A percentile compares a stretch with the other conserved stretches of the same genome.
Conservation (phyloP, 92 coral and sea anemone species). For the Porites evermanni region DNA sequence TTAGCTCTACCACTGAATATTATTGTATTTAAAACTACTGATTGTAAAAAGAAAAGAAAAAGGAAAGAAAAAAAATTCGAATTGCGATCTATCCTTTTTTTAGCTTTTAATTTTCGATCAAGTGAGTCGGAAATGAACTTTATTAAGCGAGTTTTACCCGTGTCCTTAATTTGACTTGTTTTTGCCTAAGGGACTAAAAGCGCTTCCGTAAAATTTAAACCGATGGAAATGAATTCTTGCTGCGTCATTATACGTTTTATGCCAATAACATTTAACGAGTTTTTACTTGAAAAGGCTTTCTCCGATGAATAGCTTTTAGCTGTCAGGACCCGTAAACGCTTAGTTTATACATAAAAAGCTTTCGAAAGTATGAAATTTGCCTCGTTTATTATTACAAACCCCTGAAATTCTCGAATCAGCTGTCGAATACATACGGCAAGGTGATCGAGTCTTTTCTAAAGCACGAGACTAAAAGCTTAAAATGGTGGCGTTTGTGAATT, state of each 20-base stretch:
- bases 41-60: not conserved
- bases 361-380: too few species aligned
- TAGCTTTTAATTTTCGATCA: not conserved
- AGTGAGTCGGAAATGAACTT: not conserved
- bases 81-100: not conserved
- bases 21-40: not conserved
- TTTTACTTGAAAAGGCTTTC: not conserved
- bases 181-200: not conserved
- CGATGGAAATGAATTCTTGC: not conserved
- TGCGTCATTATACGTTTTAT: not conserved
- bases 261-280: slow-evolving; percentile 9
- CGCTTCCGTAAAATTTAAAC: slow-evolving; percentile 4
- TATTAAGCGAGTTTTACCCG: not conserved
- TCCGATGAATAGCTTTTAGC: not conserved
- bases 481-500: not conserved
- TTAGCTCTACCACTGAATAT: too few species aligned
- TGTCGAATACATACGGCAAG: not conserved
- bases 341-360: not conserved
- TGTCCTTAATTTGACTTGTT: slow-evolving; percentile 4
- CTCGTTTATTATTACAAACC: too few species aligned
- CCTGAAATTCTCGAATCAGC: too few species aligned
- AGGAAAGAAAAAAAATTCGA: not conserved
- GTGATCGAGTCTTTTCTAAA: not conserved
- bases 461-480: not conserved
- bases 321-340: not conserved